Base-by-base conservation (phyloP, 1,140 invertebrate genomes). In the Vanessa atalanta region DNA sequence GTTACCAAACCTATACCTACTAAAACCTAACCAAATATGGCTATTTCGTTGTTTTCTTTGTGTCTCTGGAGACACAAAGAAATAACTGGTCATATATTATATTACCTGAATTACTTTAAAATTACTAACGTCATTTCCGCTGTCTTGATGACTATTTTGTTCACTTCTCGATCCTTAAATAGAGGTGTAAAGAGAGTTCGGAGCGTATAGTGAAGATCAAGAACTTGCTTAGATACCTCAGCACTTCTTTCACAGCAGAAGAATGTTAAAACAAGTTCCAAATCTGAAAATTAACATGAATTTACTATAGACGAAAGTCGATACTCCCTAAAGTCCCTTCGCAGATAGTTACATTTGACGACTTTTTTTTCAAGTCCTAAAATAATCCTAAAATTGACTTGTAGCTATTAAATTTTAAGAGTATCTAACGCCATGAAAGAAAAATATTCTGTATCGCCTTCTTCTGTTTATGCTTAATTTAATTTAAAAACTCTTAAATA, bases 181-280 rank as follows among this genome's bases (percentile, higher is more conserved):
- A 83, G 83, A 0, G 55, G 13, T 0, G 77, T 80, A 75, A 88
- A 88, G 6, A 83, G 79, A 0, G 87, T 87, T 23, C 83, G 66
- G 12, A 88, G 72, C 0, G 87, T 87, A 77, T 67, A 88, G 63
- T 90, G 87, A 0, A 89, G 78, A 72, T 90, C 88, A 67, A 90
- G 68, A 9, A 88, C 82, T 26, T 89, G 86, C 73, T 89, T 89
- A 0, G 86, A 71, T n/a, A 89, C 83, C 50, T 86, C 81, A 13
- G 79, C 60, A 61, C 87, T 88, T 23, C 67, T 77, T 23, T 87
- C 80, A 57, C 88, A 88, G 72, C 83, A 85, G 76, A 88, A 83
- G 73, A 70, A 90, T 12, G 72, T 71, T 2, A 88, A 60, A 8
- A 86, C 4, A 0, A 90, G 79, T 50, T 90, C 88, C 47, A 89